Base-by-base conservation (phyloP, 1,140 invertebrate genomes). In the Delia radicum region DNA sequence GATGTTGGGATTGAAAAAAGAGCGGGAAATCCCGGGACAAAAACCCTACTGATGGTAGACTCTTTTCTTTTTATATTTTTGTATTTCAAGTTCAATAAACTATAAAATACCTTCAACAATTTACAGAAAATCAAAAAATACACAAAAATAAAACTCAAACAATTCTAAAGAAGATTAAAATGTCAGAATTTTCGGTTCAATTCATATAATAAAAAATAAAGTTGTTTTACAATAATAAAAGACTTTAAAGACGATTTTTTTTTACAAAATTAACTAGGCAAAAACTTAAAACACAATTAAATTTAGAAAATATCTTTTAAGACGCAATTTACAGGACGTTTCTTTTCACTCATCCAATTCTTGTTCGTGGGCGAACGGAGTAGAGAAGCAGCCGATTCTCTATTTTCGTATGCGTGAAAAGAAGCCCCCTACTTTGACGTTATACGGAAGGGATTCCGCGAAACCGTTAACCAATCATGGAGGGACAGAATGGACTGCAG, bases 41-140 rank as follows among this genome's bases (percentile, higher is more conserved):
- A n/a, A n/a, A n/a, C n/a, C n/a, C n/a, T n/a, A n/a, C n/a, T n/a
- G n/a, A n/a, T n/a, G n/a, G n/a, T n/a, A n/a, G n/a, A n/a, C n/a
- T 37, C 33, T 37, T 37, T 13, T 55, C 8, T 55, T 48, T 55
- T 55, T 55, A 55, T 55, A n/a, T n/a, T n/a, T n/a, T 55, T 21
- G n/a, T 21, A 55, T 55, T 55, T 55, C 48, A 55, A 55, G 48
- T 55, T 55, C 48, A 55, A 55, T 55, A 55, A 55, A 55, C 48
- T 55, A 21, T 55, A n/a, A 24, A 55, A 21, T 55, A 55, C 48
- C 48, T 55, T 55, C 48, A 8, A 55, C 48, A 21, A 55, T 21
- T 55, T 55, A 55, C 18, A 18, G 24, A 55, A 55, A 18, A 24
- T 21, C 10, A 24, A 0, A 24, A 24, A 55, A 15, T 24, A 24